Conservation (phyloP, 2,113 vertebrate species). For the Petroica traversi region DNA sequence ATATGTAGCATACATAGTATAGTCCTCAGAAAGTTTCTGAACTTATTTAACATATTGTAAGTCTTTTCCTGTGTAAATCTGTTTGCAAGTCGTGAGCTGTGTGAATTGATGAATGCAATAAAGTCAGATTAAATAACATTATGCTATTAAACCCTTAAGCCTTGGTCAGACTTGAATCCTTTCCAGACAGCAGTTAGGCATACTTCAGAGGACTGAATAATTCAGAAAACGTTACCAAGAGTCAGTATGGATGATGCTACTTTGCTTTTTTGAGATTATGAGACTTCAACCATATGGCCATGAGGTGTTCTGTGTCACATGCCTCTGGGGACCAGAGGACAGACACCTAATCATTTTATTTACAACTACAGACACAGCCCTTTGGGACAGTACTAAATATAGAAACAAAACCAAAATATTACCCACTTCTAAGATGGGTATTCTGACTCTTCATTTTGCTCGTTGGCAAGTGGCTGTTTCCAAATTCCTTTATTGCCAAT, state of each 20-base stretch:
- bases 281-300: not conserved
- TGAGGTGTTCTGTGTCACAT: accelerated
- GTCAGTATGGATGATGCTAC: not conserved
- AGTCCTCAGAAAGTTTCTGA: not conserved
- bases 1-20: accelerated
- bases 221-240: not conserved
- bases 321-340: not conserved
- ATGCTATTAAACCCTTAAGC: not conserved
- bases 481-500: not conserved
- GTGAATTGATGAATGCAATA: not conserved
- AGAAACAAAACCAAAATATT: not conserved
- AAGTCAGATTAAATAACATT: not conserved
- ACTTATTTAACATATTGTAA: not conserved
- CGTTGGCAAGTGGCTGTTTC: not conserved
- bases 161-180: not conserved
- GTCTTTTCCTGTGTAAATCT: not conserved
- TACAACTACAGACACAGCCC: not conserved
- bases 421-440: not conserved
- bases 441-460: not conserved
- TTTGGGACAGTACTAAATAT: not conserved
- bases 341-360: not conserved
- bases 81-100: not conserved
- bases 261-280: not conserved
- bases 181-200: not conserved
- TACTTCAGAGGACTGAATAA: not conserved